Evolutionary conservation across 1,140 invertebrate species (phyloP), one percentile per base, ranked within the genome.

Genomic region (Ridgeia piscesae): DNA sequence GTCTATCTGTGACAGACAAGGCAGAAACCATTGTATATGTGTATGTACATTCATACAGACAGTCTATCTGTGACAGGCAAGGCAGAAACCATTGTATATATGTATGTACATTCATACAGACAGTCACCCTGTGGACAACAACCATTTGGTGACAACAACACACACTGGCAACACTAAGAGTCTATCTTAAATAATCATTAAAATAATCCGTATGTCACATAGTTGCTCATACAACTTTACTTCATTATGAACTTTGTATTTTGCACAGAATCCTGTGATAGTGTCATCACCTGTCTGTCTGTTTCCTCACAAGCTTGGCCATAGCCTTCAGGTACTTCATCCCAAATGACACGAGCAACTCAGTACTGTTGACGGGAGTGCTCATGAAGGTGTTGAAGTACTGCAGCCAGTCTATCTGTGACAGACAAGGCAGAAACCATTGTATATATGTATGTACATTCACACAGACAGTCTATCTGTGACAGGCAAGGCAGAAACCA

Each of bases 251-350:
- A 77, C 27, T 17, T 21, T 77, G 2, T 77, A 31, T 31, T 77
- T 21, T 77, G 58, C 27, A 21, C 58, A 77, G 58, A 77, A 17
- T 21, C 58, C 27, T 6, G 27, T 77, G 58, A 77, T 77, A 21
- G 17, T 21, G 17, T 0, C 58, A 4, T 77, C 58, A 77, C 58
- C 58, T 77, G 58, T 77, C 0, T 98, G 17, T 77, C 58, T 77
- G 58, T 77, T 21, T 9, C 58, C 58, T 77, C 58, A 77, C 93
- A 34, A 98, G 97, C 93, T 96, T 96, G 0, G 97, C 98, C 97
- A 98, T 97, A 94, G 98, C 96, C n/a, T 97, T 96, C 31, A 98
- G 97, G 95, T 98, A 98, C 0, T 97, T 96, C 95, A 98, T 97
- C 0, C 98, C 97, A 94, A 98, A 98, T 34, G 97, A 97, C 1